Percentiles rank a stretch among this genome's conserved stretches.
Evolutionary conservation across 2,113 vertebrate species (phyloP).

Genomic region (Salvelinus alpinus): DNA sequence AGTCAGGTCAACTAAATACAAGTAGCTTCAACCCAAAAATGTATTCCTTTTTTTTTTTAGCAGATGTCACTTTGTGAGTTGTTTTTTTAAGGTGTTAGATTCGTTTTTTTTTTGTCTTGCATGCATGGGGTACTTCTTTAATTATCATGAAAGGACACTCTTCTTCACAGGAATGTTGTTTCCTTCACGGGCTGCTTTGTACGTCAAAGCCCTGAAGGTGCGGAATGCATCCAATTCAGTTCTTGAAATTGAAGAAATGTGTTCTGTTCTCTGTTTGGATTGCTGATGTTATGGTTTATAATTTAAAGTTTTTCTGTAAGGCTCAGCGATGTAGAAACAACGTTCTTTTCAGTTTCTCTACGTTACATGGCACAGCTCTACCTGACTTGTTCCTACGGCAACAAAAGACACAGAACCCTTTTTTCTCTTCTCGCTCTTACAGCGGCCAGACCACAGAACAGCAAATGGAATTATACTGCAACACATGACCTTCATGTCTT

Average conservation of each 20-base stretch:
- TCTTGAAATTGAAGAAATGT: not conserved
- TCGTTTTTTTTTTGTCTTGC: not conserved
- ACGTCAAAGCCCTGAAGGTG: not conserved
- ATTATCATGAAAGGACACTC: not conserved
- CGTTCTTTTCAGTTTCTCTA: slow-evolving; percentile 25
- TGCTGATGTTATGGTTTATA: slow-evolving; percentile 13
- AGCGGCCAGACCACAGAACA: slow-evolving; percentile 1
- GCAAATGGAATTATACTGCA: not conserved
- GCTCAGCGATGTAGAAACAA: slow-evolving; percentile 20
- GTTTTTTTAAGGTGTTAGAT: not conserved
- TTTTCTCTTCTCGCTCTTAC: slow-evolving; percentile 27
- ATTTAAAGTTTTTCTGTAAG: slow-evolving; percentile 24
- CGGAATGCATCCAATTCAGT: not conserved
- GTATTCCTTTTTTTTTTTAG: not conserved
- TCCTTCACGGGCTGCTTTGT: not conserved
- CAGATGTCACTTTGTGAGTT: not conserved
- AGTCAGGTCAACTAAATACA: no score
- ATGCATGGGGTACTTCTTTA: not conserved
- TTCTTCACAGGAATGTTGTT: not conserved
- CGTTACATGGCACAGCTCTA: slow-evolving; percentile 33
- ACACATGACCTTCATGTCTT: slow-evolving; percentile 23
- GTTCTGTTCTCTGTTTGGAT: not conserved
- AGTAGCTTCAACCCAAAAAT: not conserved
- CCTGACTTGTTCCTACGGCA: slow-evolving; percentile 25
- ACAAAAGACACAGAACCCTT: slow-evolving; percentile 12